Percentiles rank a stretch among this genome's conserved stretches.
Evolutionary conservation across 2,797 vertebrate species (phyloP).

Genomic region (Percopsis omiscomaycus): DNA sequence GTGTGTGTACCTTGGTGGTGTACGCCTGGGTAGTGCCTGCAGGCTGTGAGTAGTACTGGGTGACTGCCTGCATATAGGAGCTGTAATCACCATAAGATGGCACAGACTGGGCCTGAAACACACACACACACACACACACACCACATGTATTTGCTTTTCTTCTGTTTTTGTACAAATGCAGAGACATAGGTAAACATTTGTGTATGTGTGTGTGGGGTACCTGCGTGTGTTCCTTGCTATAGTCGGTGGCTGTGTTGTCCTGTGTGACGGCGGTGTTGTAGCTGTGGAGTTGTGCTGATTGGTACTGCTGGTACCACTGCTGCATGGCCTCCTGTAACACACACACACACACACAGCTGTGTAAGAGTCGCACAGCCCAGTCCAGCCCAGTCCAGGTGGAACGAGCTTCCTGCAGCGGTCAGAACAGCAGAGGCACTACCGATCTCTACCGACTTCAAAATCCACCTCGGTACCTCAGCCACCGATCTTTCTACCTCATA

Average conservation of each 20-base stretch:
- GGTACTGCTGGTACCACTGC: conserved; percentile 85
- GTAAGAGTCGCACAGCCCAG: too few relatives aligned
- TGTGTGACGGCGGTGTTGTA: conserved; percentile 69
- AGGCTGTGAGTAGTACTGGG: conserved; percentile 81
- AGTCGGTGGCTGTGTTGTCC: conserved; percentile 67
- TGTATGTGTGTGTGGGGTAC: conserved; percentile 45
- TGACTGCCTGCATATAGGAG: conserved; percentile 81
- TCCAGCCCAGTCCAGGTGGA: too few relatives aligned
- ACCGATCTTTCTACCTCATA: too few relatives aligned
- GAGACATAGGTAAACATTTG: background rate
- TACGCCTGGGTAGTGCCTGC: conserved; percentile 74
- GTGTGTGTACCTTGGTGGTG: conserved; percentile 71
- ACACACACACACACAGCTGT: background rate
- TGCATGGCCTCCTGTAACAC: conserved; percentile 79
- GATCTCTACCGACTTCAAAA: too few relatives aligned
- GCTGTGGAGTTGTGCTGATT: conserved; percentile 75
- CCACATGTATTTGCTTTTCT: background rate
- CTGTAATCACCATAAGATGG: conserved; percentile 76
- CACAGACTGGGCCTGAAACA: conserved; percentile 67
- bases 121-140: conserved; percentile 6
- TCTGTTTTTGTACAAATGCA: background rate
- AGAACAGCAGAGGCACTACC: background rate
- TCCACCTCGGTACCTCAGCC: too few relatives aligned
- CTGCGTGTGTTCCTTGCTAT: conserved; percentile 80
- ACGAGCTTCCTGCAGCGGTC: too few relatives aligned